Percentiles rank a stretch among this genome's conserved stretches.
Conservation (phyloP, 2,888 invertebrate species). For the Oithona nana region DNA sequence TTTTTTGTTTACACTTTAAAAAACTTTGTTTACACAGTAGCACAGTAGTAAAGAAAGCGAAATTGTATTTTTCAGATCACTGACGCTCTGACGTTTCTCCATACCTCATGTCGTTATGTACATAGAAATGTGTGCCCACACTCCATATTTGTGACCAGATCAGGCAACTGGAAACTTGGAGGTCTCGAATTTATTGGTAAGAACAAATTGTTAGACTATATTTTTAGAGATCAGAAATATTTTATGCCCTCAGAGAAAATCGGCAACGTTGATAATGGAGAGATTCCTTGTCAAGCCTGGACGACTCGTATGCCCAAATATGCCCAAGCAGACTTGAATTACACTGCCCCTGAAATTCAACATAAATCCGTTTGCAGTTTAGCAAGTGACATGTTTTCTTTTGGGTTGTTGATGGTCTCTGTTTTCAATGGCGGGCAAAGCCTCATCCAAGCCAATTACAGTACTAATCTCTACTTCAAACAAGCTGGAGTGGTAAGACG, state of each 20-base stretch:
- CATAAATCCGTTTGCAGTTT: slow-evolving; percentile 58
- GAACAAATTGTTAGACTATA: neutral
- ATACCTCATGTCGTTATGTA: slow-evolving; percentile 64
- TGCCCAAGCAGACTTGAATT: slow-evolving; percentile 87
- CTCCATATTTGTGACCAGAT: slow-evolving; percentile 72
- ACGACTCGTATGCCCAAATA: slow-evolving; percentile 73
- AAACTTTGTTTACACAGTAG: too few relatives aligned
- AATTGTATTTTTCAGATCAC: slow-evolving; percentile 59
- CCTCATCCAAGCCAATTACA: slow-evolving; percentile 75
- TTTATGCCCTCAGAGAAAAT: neutral
- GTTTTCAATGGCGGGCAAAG: slow-evolving; percentile 77
- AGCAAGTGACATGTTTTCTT: slow-evolving; percentile 85
- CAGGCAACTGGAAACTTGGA: slow-evolving; percentile 87
- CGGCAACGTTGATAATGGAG: slow-evolving; percentile 1
- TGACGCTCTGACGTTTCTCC: slow-evolving; percentile 78
- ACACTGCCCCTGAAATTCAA: slow-evolving; percentile 82
- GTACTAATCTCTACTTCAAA: slow-evolving; percentile 65
- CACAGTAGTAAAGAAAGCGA: too few relatives aligned
- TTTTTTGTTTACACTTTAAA: too few relatives aligned
- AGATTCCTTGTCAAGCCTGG: slow-evolving; percentile 26
- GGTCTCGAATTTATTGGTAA: slow-evolving; percentile 79
- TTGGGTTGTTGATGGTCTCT: slow-evolving; percentile 81
- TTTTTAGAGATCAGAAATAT: neutral
- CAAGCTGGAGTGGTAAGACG: slow-evolving; percentile 44
- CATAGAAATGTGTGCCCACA: slow-evolving; percentile 89